These are phyloP conservation scores for Oceanodroma tethys DNA, from an alignment of 2,113 vertebrate species.

Conservation along the genomic window DNA sequence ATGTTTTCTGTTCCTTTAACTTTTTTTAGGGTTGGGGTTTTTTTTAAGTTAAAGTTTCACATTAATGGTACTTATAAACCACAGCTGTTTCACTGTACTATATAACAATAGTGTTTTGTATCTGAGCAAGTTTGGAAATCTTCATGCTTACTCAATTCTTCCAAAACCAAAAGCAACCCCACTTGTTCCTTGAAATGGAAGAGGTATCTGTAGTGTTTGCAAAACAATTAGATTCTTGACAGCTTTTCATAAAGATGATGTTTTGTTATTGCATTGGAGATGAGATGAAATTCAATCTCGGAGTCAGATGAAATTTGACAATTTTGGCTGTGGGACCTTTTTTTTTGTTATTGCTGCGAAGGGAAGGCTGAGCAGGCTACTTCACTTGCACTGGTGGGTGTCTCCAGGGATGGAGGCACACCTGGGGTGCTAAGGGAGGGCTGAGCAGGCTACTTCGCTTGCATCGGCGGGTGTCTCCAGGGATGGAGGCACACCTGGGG, in stretches of 20 bases:
- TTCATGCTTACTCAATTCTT: slow-evolving; percentile 38
- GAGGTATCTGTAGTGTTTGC: slow-evolving; percentile 1
- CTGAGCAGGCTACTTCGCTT: not conserved
- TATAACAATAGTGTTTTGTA: slow-evolving; percentile 1
- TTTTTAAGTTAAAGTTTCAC: slow-evolving; percentile 6
- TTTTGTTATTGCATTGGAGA: not conserved
- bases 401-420: no score
- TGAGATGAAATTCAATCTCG: not conserved
- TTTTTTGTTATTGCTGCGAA: not conserved
- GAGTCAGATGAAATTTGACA: not conserved
- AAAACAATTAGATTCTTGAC: slow-evolving; percentile 9
- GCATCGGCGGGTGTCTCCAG: not conserved
- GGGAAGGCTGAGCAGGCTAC: not conserved
- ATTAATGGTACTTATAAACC: slow-evolving; percentile 17
- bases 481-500: no score
- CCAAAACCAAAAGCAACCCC: slow-evolving; percentile 27
- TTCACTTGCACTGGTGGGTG: not conserved
- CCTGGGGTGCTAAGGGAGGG: not conserved
- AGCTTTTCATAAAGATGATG: not conserved
- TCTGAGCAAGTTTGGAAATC: slow-evolving; percentile 41
- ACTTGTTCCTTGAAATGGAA: slow-evolving; percentile 44
- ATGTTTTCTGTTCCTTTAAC: slow-evolving; percentile 53
- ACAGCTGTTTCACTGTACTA: slow-evolving; percentile 29
- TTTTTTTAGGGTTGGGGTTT: not conserved
- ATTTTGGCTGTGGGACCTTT: not conserved